These are phyloP conservation scores for Tolmerus cingulatus DNA, from an alignment of 2,888 invertebrate genomes.

Conservation along the genomic window DNA sequence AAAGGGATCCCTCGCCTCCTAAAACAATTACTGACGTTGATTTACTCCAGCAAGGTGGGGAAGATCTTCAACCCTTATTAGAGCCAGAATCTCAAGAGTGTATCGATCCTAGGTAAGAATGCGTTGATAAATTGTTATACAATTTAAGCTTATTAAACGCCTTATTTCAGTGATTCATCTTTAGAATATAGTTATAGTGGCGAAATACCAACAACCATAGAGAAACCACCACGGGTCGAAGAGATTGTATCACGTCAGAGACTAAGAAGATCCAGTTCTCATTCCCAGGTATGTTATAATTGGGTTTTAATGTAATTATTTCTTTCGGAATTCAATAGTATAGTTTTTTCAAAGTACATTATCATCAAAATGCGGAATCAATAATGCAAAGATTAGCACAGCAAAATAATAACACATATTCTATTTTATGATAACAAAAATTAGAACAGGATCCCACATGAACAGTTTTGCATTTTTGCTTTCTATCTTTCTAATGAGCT, in stretches of 20 bases:
- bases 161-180: slow-evolving; percentile 65
- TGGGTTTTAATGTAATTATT: not conserved
- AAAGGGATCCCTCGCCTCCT: slow-evolving; percentile 56
- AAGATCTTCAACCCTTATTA: slow-evolving; percentile 66
- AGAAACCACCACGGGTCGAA: slow-evolving; percentile 25
- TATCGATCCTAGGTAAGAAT: slow-evolving; percentile 58
- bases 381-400: no score
- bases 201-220: slow-evolving; percentile 56
- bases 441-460: no score
- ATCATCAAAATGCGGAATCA: no score
- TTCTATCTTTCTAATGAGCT: no score
- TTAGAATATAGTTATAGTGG: slow-evolving; percentile 66
- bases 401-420: no score
- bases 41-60: slow-evolving; percentile 59
- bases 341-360: no score
- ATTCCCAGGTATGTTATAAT: not conserved
- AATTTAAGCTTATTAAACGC: not conserved
- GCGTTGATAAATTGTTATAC: not conserved
- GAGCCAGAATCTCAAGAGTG: slow-evolving; percentile 61
- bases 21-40: slow-evolving; percentile 58
- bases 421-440: no score
- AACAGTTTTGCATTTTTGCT: no score
- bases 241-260: not conserved
- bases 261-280: not conserved
- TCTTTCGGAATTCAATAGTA: not conserved